These are phyloP conservation scores for Geothlypis trichas DNA, from an alignment of 2,113 vertebrate genomes.

Conservation along the genomic window DNA sequence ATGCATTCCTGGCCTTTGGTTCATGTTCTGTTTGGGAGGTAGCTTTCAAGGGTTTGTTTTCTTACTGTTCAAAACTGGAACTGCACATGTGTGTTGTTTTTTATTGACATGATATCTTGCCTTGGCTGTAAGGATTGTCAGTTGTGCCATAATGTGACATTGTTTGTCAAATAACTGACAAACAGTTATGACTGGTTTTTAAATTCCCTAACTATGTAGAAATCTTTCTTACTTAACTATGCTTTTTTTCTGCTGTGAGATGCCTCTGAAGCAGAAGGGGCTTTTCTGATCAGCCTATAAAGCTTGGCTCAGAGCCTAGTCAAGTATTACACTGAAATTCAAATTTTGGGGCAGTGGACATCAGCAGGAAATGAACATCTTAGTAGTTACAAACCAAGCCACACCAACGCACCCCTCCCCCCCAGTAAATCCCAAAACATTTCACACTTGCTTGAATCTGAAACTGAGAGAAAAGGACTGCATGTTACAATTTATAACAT, in stretches of 20 bases:
- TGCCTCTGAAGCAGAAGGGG: neutral
- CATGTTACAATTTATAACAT: neutral
- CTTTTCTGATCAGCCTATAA: neutral
- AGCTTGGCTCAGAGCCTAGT: neutral
- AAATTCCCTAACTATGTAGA: neutral
- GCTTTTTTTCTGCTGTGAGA: neutral
- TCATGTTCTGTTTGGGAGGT: conserved; percentile 24
- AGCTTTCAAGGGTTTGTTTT: conserved; percentile 30
- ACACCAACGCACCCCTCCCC: neutral
- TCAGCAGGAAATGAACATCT: neutral
- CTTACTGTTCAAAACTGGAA: conserved; percentile 9
- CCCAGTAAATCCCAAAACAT: fast-evolving
- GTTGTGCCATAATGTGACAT: neutral
- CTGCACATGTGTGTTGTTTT: neutral
- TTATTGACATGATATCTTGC: neutral
- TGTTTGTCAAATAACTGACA: neutral
- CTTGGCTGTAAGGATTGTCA: neutral
- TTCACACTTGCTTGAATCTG: neutral
- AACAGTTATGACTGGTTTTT: neutral
- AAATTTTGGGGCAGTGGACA: neutral
- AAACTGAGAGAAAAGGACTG: neutral
- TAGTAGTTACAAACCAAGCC: neutral
- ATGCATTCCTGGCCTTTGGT: neutral
- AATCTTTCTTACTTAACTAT: neutral
- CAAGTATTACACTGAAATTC: neutral